Base-by-base conservation (phyloP, 2,888 invertebrate species). In the Disparrhopalites patrizii region DNA sequence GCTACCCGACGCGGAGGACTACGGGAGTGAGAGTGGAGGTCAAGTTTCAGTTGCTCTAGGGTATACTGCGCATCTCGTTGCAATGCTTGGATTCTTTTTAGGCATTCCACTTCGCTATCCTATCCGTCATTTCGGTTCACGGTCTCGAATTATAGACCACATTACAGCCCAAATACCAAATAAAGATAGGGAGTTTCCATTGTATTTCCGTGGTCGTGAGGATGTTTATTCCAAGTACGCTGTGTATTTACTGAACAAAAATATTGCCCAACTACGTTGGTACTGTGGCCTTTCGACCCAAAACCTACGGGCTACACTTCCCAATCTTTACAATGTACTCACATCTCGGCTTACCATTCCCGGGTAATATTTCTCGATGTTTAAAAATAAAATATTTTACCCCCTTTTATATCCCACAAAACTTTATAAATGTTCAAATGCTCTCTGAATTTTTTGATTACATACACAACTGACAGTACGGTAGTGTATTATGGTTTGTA, bases 201-300 rank as follows among this genome's bases (percentile, higher is more conserved):
- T 75, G 20, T 73, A 73, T 63, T 75, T 73, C 55, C 70, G 71
- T 76, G 87, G 90, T 47, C 90, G 89, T 75, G 90, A 91, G 76
- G 84, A 86, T 67, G 84, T 88, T 8, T 84, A 89, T 73, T 93
- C 93, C 78, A 87, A 90, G 68, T 95, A 95, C 79, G 96, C 89
- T 3, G 89, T 96, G 70, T 96, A 91, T 78, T 82, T 96, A 15
- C 81, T 97, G 31, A 96, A 96, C 81, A 95, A 94, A 80, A 94
- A 97, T 78, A 90, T 98, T 69, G 92, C 92, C 1, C 97, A 98
- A 80, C 80, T 96, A 68, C 80, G 90, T 56, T 90, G 88, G 84
- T 86, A 87, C 51, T 85, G 88, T 71, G 88, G 87, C 1, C 80
- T 90, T 47, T 83, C 87, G 0, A 87, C 91, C 0, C 81, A 83